These are phyloP conservation scores for Dryobota labecula DNA, from an alignment of 2,888 invertebrate genomes.

Conservation along the genomic window DNA sequence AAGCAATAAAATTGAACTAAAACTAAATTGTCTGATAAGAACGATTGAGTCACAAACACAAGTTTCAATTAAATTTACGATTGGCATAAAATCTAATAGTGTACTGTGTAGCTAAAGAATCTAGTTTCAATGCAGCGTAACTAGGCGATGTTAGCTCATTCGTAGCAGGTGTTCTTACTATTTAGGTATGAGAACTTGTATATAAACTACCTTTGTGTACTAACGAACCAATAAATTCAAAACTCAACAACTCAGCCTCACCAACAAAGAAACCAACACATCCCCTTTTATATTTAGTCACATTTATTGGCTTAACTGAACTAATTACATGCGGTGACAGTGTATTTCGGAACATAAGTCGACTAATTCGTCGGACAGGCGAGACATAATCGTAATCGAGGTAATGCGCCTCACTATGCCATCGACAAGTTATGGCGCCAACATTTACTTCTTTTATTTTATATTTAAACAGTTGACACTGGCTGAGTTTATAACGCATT, in stretches of 20 bases:
- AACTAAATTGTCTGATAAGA: constrained; percentile 35
- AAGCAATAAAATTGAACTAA: constrained; percentile 37
- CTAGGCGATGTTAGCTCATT: constrained; percentile 44
- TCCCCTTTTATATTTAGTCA: constrained; percentile 61
- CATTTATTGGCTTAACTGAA: constrained; percentile 70
- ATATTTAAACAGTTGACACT: constrained; percentile 72
- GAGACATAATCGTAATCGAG: constrained; percentile 76
- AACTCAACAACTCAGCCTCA: constrained; percentile 31
- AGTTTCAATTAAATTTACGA: constrained; percentile 49
- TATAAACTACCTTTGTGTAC: constrained; percentile 17
- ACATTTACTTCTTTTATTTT: constrained; percentile 62
- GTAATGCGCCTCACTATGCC: constrained; percentile 72
- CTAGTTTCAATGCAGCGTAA: constrained; percentile 38
- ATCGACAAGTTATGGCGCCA: constrained; percentile 78
- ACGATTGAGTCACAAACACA: constrained; percentile 47
- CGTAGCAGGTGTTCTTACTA: constrained; percentile 52
- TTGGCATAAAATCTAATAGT: constrained; percentile 49
- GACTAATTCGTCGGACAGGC: constrained; percentile 76
- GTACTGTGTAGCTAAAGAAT: constrained; percentile 23
- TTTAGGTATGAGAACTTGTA: constrained; percentile 16
- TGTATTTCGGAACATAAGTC: constrained; percentile 73
- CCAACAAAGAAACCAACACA: constrained; percentile 45
- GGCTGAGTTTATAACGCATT: constrained; percentile 62
- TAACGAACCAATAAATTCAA: constrained; percentile 36
- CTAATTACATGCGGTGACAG: constrained; percentile 79